Percentiles rank a stretch among this genome's conserved stretches.
phyloP scores from a whole-genome alignment of 2,113 vertebrate genomes.

The Melanotaenia duboulayi region DNA sequence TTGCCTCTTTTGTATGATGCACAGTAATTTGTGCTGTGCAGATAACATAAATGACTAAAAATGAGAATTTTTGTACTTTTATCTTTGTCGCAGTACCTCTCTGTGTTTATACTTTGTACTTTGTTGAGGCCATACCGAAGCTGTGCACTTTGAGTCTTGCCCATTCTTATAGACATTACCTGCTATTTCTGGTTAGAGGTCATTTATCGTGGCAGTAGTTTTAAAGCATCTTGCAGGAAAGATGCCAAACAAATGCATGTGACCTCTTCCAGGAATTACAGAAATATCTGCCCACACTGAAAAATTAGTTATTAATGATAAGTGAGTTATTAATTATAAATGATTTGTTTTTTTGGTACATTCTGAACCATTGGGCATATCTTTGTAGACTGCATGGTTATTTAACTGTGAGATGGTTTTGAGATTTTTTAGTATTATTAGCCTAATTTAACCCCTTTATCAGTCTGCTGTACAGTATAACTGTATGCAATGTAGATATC shows the following conservation, averaged over 20 bases:
- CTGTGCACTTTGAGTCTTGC: neutral
- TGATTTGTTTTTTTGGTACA: neutral
- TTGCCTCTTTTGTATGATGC: neutral
- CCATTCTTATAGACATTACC: neutral
- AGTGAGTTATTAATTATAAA: slow-evolving; percentile 20
- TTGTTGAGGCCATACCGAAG: neutral
- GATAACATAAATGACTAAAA: neutral
- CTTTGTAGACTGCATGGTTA: neutral
- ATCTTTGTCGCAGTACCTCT: neutral
- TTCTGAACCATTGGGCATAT: slow-evolving; percentile 1
- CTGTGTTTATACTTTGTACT: neutral
- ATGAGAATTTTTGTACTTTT: neutral
- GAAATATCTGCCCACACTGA: neutral
- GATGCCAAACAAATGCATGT: neutral
- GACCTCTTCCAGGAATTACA: neutral
- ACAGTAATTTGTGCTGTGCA: neutral
- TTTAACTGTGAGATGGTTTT: slow-evolving; percentile 35
- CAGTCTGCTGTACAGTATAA: slow-evolving; percentile 9
- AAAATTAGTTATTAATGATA: neutral
- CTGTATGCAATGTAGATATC: slow-evolving; percentile 5
- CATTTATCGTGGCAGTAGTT: neutral
- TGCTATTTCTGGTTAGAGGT: neutral
- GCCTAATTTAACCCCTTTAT: slow-evolving; percentile 44
- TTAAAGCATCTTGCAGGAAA: neutral
- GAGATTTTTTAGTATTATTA: slow-evolving; percentile 34